A percentile compares a stretch with the other conserved stretches of the same genome.
These are phyloP conservation scores for Elachura formosa DNA, from an alignment of 2,113 vertebrate genomes.

Conservation along the genomic window DNA sequence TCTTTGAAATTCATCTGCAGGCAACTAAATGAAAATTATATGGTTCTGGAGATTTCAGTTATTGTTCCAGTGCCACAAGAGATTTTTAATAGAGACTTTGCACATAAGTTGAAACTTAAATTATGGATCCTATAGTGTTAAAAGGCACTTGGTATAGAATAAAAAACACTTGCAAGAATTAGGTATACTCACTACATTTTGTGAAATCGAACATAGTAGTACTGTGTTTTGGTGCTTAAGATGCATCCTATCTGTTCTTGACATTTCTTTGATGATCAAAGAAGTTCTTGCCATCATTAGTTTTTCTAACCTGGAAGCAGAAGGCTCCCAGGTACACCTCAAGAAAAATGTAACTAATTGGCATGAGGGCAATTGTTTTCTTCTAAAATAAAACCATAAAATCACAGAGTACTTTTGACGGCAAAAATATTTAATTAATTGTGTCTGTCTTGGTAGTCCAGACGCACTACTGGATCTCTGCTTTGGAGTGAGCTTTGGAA, in stretches of 20 bases:
- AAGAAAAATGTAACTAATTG: neutral
- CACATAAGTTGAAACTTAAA: neutral
- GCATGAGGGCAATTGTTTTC: neutral
- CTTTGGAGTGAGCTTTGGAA: neutral
- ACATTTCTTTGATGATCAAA: neutral
- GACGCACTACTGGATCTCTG: neutral
- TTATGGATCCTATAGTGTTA: neutral
- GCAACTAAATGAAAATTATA: neutral
- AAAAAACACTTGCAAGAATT: neutral
- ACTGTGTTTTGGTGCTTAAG: neutral
- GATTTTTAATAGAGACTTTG: neutral
- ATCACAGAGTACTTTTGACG: neutral
- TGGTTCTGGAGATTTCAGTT: neutral
- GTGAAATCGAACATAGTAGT: neutral
- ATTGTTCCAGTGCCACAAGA: neutral
- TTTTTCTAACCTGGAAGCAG: neutral
- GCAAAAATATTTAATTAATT: neutral
- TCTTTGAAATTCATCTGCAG: neutral
- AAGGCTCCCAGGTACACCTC: neutral
- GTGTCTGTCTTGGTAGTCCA: neutral
- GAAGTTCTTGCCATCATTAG: fast-evolving
- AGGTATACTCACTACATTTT: neutral
- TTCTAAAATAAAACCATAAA: neutral
- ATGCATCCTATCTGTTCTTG: neutral
- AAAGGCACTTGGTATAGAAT: neutral